A percentile compares a stretch with the other conserved stretches of the same genome.
Evolutionary conservation across 2,113 vertebrate species (phyloP).

Genomic region (Reinhardtius hippoglossoides): DNA sequence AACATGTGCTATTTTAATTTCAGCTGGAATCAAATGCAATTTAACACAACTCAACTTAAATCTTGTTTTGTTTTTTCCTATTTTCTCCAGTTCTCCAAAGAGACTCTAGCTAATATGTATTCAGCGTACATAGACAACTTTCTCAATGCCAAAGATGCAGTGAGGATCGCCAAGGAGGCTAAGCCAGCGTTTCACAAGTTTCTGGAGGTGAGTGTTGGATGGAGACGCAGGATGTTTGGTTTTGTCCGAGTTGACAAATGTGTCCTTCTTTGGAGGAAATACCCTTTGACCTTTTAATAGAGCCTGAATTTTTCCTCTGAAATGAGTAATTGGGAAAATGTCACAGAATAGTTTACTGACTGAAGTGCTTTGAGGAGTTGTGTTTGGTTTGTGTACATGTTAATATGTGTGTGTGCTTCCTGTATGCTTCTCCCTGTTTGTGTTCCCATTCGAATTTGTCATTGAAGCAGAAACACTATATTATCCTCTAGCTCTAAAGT

Average conservation of each 20-base stretch:
- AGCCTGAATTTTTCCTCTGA: neutral
- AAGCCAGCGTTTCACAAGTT: slow-evolving; percentile 97
- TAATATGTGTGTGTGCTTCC: neutral
- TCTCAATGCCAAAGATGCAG: slow-evolving; percentile 96
- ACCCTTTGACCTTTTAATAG: neutral
- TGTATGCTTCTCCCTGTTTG: neutral
- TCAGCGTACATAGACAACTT: slow-evolving; percentile 99
- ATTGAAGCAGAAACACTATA: neutral
- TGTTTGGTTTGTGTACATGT: neutral
- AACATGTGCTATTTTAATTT: neutral
- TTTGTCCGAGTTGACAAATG: neutral
- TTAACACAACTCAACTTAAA: neutral
- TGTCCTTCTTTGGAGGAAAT: neutral
- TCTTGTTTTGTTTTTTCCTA: neutral
- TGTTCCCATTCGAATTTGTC: neutral
- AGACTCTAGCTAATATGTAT: slow-evolving; percentile 94
- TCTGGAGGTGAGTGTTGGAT: slow-evolving; percentile 87
- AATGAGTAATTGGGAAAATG: neutral
- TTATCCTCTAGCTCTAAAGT: neutral
- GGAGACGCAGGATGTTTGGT: slow-evolving; percentile 22
- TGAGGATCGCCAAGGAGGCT: slow-evolving; percentile 95
- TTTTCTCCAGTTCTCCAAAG: slow-evolving; percentile 93
- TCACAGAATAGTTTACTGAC: neutral
- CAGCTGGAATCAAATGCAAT: neutral
- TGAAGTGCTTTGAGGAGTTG: neutral